phyloP scores from a whole-genome alignment of 2,888 invertebrate genomes.

The Euphydryas editha region DNA sequence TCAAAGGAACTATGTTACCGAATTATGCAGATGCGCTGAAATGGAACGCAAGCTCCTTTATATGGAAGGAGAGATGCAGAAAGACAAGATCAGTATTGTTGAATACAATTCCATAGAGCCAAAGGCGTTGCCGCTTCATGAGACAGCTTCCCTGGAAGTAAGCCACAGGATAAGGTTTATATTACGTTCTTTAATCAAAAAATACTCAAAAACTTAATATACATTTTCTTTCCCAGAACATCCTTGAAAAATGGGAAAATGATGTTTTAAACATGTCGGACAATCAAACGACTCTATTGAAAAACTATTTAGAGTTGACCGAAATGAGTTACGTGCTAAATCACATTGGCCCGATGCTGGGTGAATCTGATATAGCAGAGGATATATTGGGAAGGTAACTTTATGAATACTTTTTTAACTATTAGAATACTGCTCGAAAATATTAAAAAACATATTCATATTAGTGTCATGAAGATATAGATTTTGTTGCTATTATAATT shows the following conservation, averaged over 20 bases:
- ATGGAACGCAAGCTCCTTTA: constrained; percentile 91
- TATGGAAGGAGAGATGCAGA: constrained; percentile 89
- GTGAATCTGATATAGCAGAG: constrained; percentile 55
- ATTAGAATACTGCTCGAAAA: no score
- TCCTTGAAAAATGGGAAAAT: constrained; percentile 64
- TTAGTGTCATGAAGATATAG: background rate
- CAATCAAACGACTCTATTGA: constrained; percentile 56
- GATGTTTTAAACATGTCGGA: constrained; percentile 61
- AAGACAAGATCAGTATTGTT: constrained; percentile 86
- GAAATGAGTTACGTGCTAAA: constrained; percentile 66
- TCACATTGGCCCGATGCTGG: constrained; percentile 64
- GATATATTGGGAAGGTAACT: constrained; percentile 47
- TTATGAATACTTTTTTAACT: constrained; percentile 6
- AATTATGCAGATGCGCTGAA: constrained; percentile 92
- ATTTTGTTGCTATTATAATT: background rate
- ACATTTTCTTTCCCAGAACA: constrained; percentile 49
- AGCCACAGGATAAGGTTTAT: constrained; percentile 9
- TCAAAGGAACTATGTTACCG: constrained; percentile 91
- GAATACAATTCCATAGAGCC: constrained; percentile 84
- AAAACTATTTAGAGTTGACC: constrained; percentile 57
- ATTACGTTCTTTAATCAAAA: no score
- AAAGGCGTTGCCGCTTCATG: constrained; percentile 86
- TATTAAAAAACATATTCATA: no score
- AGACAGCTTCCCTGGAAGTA: constrained; percentile 91
- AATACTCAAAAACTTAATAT: no score